A percentile compares a stretch with the other conserved stretches of the same genome.
phyloP scores from a whole-genome alignment of 2,797 vertebrate species.

The Atherinosoma microstoma region DNA sequence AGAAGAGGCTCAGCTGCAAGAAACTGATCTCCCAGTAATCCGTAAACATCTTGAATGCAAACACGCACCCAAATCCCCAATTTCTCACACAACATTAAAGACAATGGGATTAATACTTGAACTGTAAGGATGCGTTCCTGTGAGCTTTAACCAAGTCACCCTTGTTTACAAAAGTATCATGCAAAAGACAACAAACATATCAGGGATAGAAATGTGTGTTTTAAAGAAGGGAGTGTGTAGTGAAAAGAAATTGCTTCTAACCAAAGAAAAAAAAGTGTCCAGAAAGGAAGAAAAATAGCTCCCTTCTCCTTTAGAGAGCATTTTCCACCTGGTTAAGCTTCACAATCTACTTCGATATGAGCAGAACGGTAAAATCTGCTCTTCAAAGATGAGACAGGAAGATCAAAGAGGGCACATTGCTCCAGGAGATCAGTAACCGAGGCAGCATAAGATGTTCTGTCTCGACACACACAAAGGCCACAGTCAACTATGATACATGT shows the following conservation, averaged over 20 bases:
- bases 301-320: conserved; percentile 42
- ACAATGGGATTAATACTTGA: conserved; percentile 63
- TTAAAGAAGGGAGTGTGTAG: conserved; percentile 18
- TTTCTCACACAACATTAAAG: conserved; percentile 53
- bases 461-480: conserved; percentile 29
- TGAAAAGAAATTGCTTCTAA: conserved; percentile 29
- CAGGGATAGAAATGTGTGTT: conserved; percentile 13
- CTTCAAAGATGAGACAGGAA: conserved; percentile 41
- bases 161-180: conserved; percentile 34
- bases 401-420: conserved; percentile 64
- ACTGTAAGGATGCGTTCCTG: conserved; percentile 30
- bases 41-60: conserved; percentile 64
- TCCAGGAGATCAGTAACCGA: conserved; percentile 49
- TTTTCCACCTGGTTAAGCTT: conserved; percentile 68
- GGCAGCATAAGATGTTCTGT: conserved; percentile 58
- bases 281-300: conserved; percentile 30
- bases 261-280: conserved; percentile 18
- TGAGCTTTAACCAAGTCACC: conserved; percentile 33
- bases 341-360: conserved; percentile 46
- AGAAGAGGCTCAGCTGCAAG: conserved; percentile 51
- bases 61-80: conserved; percentile 49
- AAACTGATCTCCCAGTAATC: conserved; percentile 61
- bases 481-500: conserved; percentile 14
- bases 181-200: conserved; percentile 26
- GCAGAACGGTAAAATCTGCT: conserved; percentile 56